Percentiles rank a stretch among this genome's conserved stretches.
phyloP scores from a whole-genome alignment of 2,113 vertebrate species.

The Pterocles burchelli region DNA sequence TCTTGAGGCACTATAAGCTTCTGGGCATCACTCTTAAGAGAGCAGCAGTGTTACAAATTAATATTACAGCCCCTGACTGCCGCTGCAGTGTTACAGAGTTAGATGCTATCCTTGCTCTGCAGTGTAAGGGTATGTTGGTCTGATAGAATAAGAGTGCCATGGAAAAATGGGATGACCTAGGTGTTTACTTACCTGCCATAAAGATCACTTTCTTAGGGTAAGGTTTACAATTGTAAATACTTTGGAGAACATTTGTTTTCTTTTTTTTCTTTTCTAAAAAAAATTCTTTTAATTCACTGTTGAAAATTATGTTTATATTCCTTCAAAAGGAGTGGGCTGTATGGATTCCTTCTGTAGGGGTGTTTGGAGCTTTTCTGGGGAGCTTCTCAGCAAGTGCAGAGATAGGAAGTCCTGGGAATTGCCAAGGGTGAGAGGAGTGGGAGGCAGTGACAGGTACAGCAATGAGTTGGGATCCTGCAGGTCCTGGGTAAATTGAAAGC shows the following conservation, averaged over 20 bases:
- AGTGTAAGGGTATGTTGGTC: background rate
- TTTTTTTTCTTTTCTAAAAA: background rate
- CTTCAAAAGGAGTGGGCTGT: background rate
- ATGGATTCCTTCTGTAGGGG: background rate
- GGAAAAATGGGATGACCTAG: background rate
- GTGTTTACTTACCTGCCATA: background rate
- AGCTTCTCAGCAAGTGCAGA: background rate
- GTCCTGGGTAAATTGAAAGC: background rate
- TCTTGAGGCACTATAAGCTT: background rate
- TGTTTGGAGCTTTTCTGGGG: background rate
- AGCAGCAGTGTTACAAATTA: background rate
- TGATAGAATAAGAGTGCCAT: background rate
- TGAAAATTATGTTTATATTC: background rate
- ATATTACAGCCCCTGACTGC: background rate
- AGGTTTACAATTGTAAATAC: background rate
- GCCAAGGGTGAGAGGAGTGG: background rate
- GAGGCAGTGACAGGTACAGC: background rate
- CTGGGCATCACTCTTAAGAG: background rate
- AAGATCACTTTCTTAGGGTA: background rate
- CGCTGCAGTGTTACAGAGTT: background rate
- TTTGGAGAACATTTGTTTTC: background rate
- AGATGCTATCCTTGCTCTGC: background rate
- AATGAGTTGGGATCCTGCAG: background rate
- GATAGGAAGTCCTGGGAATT: background rate
- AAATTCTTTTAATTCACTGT: background rate